Base-by-base conservation (phyloP, 2,888 invertebrate genomes). In the Diachrysia chrysitis region DNA sequence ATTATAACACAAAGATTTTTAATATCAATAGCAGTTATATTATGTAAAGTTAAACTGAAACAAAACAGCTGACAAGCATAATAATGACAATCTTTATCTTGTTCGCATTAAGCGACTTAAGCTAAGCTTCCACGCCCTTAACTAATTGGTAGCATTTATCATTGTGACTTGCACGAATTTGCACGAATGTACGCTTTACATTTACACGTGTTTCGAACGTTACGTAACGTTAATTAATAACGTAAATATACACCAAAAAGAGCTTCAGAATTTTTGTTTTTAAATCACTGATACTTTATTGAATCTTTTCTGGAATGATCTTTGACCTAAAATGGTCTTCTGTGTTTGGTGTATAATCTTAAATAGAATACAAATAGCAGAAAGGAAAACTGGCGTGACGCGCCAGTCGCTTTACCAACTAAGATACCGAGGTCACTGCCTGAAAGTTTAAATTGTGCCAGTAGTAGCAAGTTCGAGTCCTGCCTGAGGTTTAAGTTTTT, bases 71-170 rank as follows among this genome's bases (percentile, higher is more conserved):
- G 61, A 66, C 60, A 35, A 35, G 32, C 35, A 42, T 66, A 60
- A 29, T 70, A 77, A 73, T 73, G 70, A 73, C 62, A 69, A 66
- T 63, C 48, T 63, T 48, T 64, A 64, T 68, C 76, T 62, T 48
- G 61, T 29, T 60, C 54, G 55, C 46, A 56, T 56, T 67, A 76
- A 74, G 54, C 63, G 56, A 64, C 56, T 73, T 71, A 74, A n/a
- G 46, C 37, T 62, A 76, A 77, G 77, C 63, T 60, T 70, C 64
- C 66, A 62, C 56, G 57, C 63, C 12, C 37, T n/a, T 7, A n/a
- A 66, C 70, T 66, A 73, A 76, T 77, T 66, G 60, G 59, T 61
- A 21, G 48, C 70, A 77, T 76, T 77, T 70, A 57, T 76, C 77
- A 77, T 65, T 77, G 51, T 63, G 63, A 66, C 73, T 71, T 58